phyloP scores from a whole-genome alignment of 2,888 invertebrate species.

The Sisyra nigra region DNA sequence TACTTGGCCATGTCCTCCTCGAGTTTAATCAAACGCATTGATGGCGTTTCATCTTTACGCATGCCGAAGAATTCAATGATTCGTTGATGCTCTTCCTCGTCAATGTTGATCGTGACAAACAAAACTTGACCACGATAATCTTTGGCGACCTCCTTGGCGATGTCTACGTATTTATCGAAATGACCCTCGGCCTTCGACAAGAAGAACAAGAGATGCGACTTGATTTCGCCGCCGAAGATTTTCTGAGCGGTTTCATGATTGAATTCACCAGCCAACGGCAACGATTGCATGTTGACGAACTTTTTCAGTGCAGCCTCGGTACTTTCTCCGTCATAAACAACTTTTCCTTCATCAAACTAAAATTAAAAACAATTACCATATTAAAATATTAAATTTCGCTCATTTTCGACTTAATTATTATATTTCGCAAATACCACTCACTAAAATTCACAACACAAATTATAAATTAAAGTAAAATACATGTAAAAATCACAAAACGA shows the following conservation, averaged over 20 bases:
- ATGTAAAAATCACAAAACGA: too few relatives aligned
- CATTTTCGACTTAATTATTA: too few relatives aligned
- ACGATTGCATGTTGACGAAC: conserved; percentile 68
- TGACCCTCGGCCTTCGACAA: conserved; percentile 80
- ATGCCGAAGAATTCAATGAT: conserved; percentile 99
- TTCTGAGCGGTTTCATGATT: conserved; percentile 95
- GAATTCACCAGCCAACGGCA: conserved; percentile 90
- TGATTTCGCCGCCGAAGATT: conserved; percentile 96
- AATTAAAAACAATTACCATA: conserved; percentile 16
- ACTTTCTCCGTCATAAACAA: conserved; percentile 52
- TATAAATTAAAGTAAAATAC: too few relatives aligned
- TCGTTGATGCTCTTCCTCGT: conserved; percentile 88
- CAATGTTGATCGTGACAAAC: conserved; percentile 90
- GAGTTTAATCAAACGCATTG: conserved; percentile 80
- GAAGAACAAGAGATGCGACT: conserved; percentile 92
- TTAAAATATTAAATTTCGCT: not conserved
- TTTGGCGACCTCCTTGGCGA: conserved; percentile 70
- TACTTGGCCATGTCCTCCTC: conserved; percentile 97
- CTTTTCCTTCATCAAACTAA: conserved; percentile 75
- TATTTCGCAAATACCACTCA: too few relatives aligned
- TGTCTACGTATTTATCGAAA: conserved; percentile 61
- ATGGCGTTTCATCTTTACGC: conserved; percentile 83
- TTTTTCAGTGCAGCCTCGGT: conserved; percentile 48
- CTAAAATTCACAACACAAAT: too few relatives aligned
- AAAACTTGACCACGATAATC: conserved; percentile 79